These are phyloP conservation scores for Saxidomus purpurata DNA, from an alignment of 1,140 invertebrate genomes.

Conservation along the genomic window DNA sequence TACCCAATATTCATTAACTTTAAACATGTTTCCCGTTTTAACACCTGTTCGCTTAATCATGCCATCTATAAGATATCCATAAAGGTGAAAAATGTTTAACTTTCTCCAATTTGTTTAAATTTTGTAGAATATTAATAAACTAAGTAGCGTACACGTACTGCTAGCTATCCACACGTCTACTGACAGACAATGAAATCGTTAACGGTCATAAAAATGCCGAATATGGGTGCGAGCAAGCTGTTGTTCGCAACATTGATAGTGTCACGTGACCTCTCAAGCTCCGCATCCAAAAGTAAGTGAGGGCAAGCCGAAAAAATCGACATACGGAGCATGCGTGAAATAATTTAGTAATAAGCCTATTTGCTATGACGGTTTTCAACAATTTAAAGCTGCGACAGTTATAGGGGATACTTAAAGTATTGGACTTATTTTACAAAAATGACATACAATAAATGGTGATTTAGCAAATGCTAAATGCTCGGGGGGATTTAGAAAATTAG, in stretches of 20 bases:
- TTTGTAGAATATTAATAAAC: neutral
- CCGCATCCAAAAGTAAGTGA: constrained; percentile 49
- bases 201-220: constrained; percentile 56
- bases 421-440: constrained; percentile 44
- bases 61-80: neutral
- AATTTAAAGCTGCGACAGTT: constrained; percentile 36
- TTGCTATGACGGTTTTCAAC: constrained; percentile 28
- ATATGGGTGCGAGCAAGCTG: constrained; percentile 67
- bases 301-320: constrained; percentile 1
- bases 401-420: constrained; percentile 26
- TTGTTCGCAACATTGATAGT: constrained; percentile 35
- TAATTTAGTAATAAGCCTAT: constrained; percentile 54
- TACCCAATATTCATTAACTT: constrained; percentile 28
- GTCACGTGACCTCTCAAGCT: constrained; percentile 39
- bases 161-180: neutral
- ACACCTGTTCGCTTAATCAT: constrained; percentile 36
- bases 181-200: constrained; percentile 39
- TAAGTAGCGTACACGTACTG: neutral
- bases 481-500: constrained; percentile 34
- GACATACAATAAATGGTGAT: constrained; percentile 15
- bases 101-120: neutral
- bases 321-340: constrained; percentile 58
- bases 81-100: constrained; percentile 12
- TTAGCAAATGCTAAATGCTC: constrained; percentile 13
- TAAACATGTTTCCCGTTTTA: constrained; percentile 5